Conservation (phyloP, 2,113 vertebrate genomes). For the Anoura caudifer region DNA sequence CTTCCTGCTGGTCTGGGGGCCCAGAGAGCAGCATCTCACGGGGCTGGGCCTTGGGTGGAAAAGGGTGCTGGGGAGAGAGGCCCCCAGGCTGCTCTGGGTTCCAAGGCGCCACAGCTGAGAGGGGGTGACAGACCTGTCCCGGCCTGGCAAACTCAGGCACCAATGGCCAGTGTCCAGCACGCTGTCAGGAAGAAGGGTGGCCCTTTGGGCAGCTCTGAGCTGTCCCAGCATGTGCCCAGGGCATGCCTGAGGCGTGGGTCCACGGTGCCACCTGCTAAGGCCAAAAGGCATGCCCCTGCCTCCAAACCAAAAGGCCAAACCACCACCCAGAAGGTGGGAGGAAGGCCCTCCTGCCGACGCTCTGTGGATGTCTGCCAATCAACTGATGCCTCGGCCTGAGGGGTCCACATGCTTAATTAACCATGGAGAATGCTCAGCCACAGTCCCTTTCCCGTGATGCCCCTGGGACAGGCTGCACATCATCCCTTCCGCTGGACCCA, state of each 20-base stretch:
- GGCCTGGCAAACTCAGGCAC: neutral
- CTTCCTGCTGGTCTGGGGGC: neutral
- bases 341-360: neutral
- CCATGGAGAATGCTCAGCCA: neutral
- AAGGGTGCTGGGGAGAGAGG: neutral
- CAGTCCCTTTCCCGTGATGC: too few species aligned
- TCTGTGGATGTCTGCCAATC: neutral
- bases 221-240: neutral
- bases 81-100: neutral
- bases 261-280: neutral
- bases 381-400: accelerated
- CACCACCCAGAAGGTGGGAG: neutral
- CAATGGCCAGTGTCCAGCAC: neutral
- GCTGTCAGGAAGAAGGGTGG: neutral
- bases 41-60: neutral
- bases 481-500: neutral
- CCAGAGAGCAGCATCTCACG: neutral
- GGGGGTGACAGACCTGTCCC: neutral
- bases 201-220: neutral
- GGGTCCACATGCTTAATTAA: accelerated
- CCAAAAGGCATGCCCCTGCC: neutral
- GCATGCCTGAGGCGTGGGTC: neutral
- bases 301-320: neutral
- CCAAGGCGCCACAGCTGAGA: neutral
- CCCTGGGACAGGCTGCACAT: neutral